A percentile compares a stretch with the other conserved stretches of the same genome.
These are phyloP conservation scores for Atopsyche davidsoni DNA, from an alignment of 1,140 invertebrate species.

Conservation along the genomic window DNA sequence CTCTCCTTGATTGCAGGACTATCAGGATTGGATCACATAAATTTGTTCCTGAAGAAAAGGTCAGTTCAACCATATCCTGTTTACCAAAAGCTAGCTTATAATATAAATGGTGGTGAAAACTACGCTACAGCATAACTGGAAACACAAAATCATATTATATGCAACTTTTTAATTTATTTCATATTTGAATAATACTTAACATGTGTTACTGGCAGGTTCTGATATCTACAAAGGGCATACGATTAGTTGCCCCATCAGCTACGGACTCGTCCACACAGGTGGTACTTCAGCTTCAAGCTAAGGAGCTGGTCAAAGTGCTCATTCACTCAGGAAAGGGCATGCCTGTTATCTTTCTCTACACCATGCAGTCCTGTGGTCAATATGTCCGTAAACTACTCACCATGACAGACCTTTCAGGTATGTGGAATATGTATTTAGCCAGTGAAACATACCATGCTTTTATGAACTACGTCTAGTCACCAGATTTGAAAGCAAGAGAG, in stretches of 20 bases:
- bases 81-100: conserved; percentile 9
- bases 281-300: conserved; percentile 55
- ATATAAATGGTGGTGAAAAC: conserved; percentile 1
- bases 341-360: conserved; percentile 74
- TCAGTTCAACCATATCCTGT: conserved; percentile 34
- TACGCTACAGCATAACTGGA: too few species aligned
- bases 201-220: conserved; percentile 42
- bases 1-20: conserved; percentile 60
- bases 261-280: conserved; percentile 50
- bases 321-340: conserved; percentile 65
- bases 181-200: background rate
- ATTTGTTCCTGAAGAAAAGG: conserved; percentile 61
- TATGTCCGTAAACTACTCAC: conserved; percentile 62
- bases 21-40: conserved; percentile 74
- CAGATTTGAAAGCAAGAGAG: too few species aligned
- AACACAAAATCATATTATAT: too few species aligned
- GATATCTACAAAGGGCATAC: conserved; percentile 59
- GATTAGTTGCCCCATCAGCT: conserved; percentile 59
- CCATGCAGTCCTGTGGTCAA: conserved; percentile 56
- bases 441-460: too few species aligned
- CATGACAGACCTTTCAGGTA: conserved; percentile 63
- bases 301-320: conserved; percentile 65
- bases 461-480: too few species aligned
- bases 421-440: conserved; percentile 25
- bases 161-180: too few species aligned